Percentiles rank a stretch among this genome's conserved stretches.
Evolutionary conservation across 1,140 invertebrate genomes (phyloP).

Genomic region (Spodoptera frugiperda): DNA sequence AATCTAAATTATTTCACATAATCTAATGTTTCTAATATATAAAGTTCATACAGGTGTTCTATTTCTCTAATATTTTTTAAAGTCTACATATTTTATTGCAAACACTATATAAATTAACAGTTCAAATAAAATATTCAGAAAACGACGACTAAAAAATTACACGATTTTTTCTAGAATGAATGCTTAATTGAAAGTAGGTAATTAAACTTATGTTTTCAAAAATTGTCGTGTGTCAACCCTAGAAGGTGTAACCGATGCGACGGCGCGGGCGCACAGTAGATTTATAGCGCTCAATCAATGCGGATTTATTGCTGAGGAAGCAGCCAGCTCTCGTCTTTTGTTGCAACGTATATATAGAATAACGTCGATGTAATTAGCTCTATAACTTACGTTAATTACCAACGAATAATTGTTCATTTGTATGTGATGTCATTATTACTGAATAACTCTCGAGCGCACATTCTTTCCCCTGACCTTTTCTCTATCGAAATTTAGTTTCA

Average conservation of each 20-base stretch:
- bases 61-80: no score
- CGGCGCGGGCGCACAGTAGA: constrained; percentile 72
- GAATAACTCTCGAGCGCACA: not conserved
- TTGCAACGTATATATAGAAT: constrained; percentile 70
- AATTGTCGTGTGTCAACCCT: constrained; percentile 57
- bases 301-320: constrained; percentile 84
- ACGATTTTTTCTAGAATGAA: no score
- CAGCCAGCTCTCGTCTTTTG: constrained; percentile 70
- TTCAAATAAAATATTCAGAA: no score
- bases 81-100: no score
- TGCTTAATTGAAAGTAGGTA: no score
- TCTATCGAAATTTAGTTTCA: no score
- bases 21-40: no score
- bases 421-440: constrained; percentile 54
- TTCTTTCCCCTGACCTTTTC: no score
- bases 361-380: constrained; percentile 71
- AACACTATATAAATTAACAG: no score
- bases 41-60: no score
- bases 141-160: no score
- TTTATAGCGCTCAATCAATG: constrained; percentile 84
- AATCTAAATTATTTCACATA: no score
- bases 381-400: constrained; percentile 44
- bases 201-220: not conserved
- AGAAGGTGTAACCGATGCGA: constrained; percentile 60
- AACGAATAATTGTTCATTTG: constrained; percentile 19